These are phyloP conservation scores for Hesperia comma DNA, from an alignment of 2,888 invertebrate genomes.

Conservation along the genomic window DNA sequence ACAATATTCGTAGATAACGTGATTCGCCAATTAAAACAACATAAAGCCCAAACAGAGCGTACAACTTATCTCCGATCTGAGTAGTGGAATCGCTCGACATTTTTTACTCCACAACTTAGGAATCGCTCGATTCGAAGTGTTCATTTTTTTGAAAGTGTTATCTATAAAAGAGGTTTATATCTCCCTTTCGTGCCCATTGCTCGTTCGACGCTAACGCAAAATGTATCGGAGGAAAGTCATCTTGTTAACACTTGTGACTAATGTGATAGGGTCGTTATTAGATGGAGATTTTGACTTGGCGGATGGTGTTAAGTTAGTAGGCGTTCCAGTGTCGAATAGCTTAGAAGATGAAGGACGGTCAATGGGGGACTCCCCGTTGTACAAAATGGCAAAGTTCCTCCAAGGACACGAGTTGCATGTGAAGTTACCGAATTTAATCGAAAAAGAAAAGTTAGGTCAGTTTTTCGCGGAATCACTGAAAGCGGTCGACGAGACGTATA, in stretches of 20 bases:
- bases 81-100: constrained; percentile 53
- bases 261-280: constrained; percentile 58
- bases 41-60: constrained; percentile 48
- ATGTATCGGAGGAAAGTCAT: constrained; percentile 65
- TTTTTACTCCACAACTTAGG: constrained; percentile 60
- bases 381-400: constrained; percentile 86
- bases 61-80: constrained; percentile 40
- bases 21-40: constrained; percentile 33
- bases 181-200: constrained; percentile 75
- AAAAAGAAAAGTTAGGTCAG: constrained; percentile 85
- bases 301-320: constrained; percentile 86
- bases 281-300: constrained; percentile 83
- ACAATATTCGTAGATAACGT: constrained; percentile 20
- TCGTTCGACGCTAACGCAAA: constrained; percentile 58
- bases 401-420: constrained; percentile 89
- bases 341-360: constrained; percentile 75
- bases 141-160: constrained; percentile 79
- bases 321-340: constrained; percentile 75
- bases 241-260: constrained; percentile 51
- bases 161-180: constrained; percentile 68
- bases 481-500: constrained; percentile 73
- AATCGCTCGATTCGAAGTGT: constrained; percentile 59
- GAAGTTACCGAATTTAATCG: constrained; percentile 87
- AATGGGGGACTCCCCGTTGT: constrained; percentile 80
- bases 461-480: constrained; percentile 82